phyloP scores from a whole-genome alignment of 23 tunicate species.

The Oikopleura vanhoeffeni region DNA sequence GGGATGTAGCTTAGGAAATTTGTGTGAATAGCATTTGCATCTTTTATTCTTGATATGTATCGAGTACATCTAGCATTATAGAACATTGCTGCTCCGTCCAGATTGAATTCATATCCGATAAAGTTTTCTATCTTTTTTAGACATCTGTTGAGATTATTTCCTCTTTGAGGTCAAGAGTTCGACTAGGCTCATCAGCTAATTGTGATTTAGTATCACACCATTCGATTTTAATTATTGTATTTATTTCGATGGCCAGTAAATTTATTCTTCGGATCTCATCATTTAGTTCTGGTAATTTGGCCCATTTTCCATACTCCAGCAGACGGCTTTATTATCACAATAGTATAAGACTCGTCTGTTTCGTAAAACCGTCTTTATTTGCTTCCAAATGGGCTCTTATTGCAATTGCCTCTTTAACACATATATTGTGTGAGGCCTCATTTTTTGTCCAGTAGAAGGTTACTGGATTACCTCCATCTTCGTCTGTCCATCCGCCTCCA shows the following conservation, averaged over 20 bases:
- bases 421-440: no score
- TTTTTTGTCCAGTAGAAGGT: no score
- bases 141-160: neutral
- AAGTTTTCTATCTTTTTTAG: neutral
- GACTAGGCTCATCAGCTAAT: neutral
- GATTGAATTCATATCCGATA: neutral
- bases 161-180: neutral
- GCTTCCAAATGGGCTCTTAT: no score
- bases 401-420: neutral
- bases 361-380: no score
- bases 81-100: neutral
- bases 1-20: neutral
- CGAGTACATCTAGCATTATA: neutral
- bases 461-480: neutral
- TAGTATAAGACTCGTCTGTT: neutral
- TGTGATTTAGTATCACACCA: neutral
- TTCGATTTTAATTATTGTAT: neutral
- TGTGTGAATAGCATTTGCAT: neutral
- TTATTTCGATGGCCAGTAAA: neutral
- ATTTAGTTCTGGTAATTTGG: no score
- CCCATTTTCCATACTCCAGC: no score
- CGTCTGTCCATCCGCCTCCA: neutral
- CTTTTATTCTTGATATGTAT: neutral
- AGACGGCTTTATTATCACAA: neutral
- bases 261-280: neutral